Base-by-base conservation (phyloP, 1,140 invertebrate species). In the Geopemphigus sp. region DNA sequence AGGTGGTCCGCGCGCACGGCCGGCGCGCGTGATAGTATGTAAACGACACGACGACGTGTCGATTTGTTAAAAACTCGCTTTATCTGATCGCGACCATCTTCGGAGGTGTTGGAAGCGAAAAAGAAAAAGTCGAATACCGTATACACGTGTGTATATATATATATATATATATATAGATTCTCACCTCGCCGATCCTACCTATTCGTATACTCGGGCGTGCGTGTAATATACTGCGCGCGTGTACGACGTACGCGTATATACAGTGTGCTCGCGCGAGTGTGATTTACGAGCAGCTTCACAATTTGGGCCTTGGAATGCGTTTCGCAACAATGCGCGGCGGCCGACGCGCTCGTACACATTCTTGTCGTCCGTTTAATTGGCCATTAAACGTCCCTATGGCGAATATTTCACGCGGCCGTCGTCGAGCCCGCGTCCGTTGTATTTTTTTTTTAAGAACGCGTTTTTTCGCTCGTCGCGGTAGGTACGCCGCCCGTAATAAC, bases 281-380 rank as follows among this genome's bases (percentile, higher is more conserved):
- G 73, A 76, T 76, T 76, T 76, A 76, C 73, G 56, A 76, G 32
- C 11, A 39, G 6, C 32, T 29, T 57, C 73, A 61, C 56, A 76
- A 76, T 76, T 76, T 76, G 73, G 73, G 73, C 73, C 73, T 57
- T 57, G 73, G 73, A 76, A 76, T 59, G 73, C 73, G 53, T 57
- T 57, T 73, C 24, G 73, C 73, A 61, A 76, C 73, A 76, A 76
- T 76, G 32, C 72, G 6, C 53, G 5, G 63, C 32, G 32, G 19
- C 63, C 53, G 70, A 29, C 19, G 70, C 50, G 47, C 63, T 2
- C 47, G 6, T 24, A 39, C 32, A 26, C 73, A 76, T 76, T 76
- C 73, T 59, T 76, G 53, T 59, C 73, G 29, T 39, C n/a, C 26
- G 73, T 76, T 76, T 76, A 76, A 76, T 76, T 76, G 73, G 73